These are phyloP conservation scores for Carassius auratus DNA, from an alignment of 2,113 vertebrate species.

Conservation along the genomic window DNA sequence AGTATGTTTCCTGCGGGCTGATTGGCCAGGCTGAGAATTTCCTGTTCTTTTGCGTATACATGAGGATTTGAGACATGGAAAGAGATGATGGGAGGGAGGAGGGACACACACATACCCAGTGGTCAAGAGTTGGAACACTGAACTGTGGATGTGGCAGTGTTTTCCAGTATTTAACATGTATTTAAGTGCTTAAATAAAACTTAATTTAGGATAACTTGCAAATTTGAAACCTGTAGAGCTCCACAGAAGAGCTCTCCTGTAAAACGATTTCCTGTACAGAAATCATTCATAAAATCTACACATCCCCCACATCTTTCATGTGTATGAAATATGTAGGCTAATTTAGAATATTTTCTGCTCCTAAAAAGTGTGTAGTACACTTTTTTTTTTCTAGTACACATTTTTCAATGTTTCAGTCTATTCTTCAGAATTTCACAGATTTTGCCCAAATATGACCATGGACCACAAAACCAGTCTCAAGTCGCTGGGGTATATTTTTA, in stretches of 20 bases:
- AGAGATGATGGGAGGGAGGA: slow-evolving; percentile 12
- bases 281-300: background rate
- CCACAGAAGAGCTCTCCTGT: background rate
- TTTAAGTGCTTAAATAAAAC: background rate
- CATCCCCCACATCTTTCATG: background rate
- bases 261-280: background rate
- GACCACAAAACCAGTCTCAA: no score
- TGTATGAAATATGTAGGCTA: background rate
- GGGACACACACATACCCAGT: background rate
- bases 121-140: slow-evolving; percentile 24
- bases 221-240: background rate
- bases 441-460: background rate
- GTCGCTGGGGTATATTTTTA: no score
- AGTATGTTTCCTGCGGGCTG: slow-evolving; percentile 20
- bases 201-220: background rate
- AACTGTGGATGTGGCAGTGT: background rate
- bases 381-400: background rate
- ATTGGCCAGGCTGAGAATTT: slow-evolving; percentile 45
- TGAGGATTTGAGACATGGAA: slow-evolving; percentile 25
- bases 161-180: slow-evolving; percentile 5
- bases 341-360: background rate
- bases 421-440: background rate
- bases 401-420: background rate
- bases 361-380: background rate
- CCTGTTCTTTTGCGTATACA: slow-evolving; percentile 43